These are phyloP conservation scores for Seira musarum DNA, from an alignment of 2,888 invertebrate genomes.

Conservation along the genomic window DNA sequence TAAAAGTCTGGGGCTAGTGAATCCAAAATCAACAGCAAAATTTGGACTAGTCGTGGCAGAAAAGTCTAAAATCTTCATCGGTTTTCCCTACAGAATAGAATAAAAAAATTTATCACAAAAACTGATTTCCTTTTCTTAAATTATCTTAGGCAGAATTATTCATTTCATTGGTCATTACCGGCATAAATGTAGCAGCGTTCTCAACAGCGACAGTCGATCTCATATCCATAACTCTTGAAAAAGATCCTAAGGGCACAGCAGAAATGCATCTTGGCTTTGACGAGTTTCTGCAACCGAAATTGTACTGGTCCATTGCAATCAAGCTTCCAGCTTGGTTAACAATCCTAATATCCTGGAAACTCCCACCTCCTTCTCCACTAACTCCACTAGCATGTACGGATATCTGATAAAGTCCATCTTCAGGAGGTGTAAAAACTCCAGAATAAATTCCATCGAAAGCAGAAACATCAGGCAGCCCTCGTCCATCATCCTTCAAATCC, in stretches of 20 bases:
- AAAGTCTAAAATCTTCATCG: slow-evolving; percentile 60
- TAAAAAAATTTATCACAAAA: neutral
- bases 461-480: slow-evolving; percentile 49
- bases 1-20: slow-evolving; percentile 61
- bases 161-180: slow-evolving; percentile 17
- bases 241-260: slow-evolving; percentile 45
- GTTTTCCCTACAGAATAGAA: slow-evolving; percentile 50
- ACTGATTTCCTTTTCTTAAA: neutral
- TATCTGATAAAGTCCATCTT: slow-evolving; percentile 54
- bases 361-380: slow-evolving; percentile 24
- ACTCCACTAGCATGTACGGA: slow-evolving; percentile 37
- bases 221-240: slow-evolving; percentile 48
- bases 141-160: too few relatives aligned
- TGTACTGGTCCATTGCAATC: slow-evolving; percentile 41
- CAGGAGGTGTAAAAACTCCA: slow-evolving; percentile 32
- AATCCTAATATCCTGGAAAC: slow-evolving; percentile 33
- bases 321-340: slow-evolving; percentile 50
- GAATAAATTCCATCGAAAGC: slow-evolving; percentile 61
- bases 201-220: slow-evolving; percentile 38
- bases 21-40: slow-evolving; percentile 47
- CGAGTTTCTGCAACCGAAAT: slow-evolving; percentile 58
- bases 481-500: slow-evolving; percentile 45
- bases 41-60: slow-evolving; percentile 38
- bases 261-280: slow-evolving; percentile 43
- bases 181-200: slow-evolving; percentile 52